Conservation (phyloP, 2,797 vertebrate species). For the Acanthiza pusilla region DNA sequence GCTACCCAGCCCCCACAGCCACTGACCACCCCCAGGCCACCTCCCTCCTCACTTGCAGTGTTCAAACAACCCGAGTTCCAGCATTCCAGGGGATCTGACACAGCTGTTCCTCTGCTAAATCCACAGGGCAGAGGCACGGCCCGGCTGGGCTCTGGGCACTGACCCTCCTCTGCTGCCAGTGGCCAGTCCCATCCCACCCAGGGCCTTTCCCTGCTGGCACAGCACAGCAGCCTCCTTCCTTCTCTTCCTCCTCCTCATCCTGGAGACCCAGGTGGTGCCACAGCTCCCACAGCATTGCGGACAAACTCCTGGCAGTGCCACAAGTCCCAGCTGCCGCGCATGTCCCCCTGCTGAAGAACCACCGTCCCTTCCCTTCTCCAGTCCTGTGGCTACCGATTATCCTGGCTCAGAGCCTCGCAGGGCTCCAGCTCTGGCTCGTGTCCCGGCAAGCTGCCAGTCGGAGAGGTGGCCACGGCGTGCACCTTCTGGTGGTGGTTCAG, state of each 20-base stretch:
- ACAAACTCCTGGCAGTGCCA: background rate
- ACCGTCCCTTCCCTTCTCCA: background rate
- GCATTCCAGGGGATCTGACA: accelerated
- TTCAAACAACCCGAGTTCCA: background rate
- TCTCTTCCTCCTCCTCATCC: background rate
- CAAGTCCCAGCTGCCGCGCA: background rate
- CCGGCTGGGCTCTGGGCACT: accelerated
- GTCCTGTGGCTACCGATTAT: background rate
- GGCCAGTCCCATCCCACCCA: background rate
- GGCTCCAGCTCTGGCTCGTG: background rate
- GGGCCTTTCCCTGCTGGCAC: accelerated
- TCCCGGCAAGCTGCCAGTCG: background rate
- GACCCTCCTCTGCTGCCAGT: background rate
- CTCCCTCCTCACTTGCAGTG: accelerated
- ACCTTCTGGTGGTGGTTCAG: constrained; percentile 56
- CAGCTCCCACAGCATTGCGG: accelerated
- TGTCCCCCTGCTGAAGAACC: accelerated
- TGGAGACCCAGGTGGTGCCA: background rate
- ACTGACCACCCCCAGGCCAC: background rate
- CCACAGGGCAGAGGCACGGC: accelerated
- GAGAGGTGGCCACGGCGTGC: background rate
- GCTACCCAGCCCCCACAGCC: background rate
- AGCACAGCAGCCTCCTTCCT: background rate
- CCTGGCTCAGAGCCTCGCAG: background rate
- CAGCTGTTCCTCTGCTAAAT: background rate